Base-by-base conservation (phyloP, 2,113 vertebrate genomes). In the Scolopax mira region DNA sequence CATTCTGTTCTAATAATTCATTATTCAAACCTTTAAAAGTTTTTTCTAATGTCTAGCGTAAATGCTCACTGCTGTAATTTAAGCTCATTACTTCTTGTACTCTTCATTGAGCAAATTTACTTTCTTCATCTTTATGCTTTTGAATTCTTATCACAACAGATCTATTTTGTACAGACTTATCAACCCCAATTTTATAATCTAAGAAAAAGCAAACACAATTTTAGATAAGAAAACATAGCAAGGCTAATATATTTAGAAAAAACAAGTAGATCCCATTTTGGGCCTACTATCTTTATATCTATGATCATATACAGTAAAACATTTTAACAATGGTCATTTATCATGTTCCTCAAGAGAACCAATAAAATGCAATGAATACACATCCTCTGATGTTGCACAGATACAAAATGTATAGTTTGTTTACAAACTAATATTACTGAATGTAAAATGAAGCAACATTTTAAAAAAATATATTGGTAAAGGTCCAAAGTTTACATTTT, bases 341-440 rank as follows among this genome's bases (percentile, higher is more conserved):
- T 95, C 94, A 90, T 93, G 92, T 96, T 96, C 94, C 93, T 94
- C 93, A 96, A 96, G 92, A 94, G 94, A 96, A 96, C 94, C 94
- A 96, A 96, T 96, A 96, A 96, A 97, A 97, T 95, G 93, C 69
- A 91, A 96, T 93, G 94, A 96, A 93, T 92, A 95, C 95, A 96
- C 95, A 96, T 93, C 94, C 66, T 96, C 61, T 96, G 96, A 96
- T 95, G 88, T 87, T 86, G 93, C 88, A 96, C 94, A 96, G 93
- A 92, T 95, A 96, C 93, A 97, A 96, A 97, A 96, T 67, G 93
- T 95, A 93, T 88, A 92, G 96, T 96, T 96, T 94, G 94, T 89
- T 96, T 96, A 95, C 96, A 96, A 96, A 95, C 92, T 93, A 95
- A 93, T 83, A 94, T 82, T 90, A 83, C 83, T 82, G 90, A 97